These are phyloP conservation scores for Adelphocoris suturalis DNA, from an alignment of 2,888 invertebrate genomes.

Conservation along the genomic window DNA sequence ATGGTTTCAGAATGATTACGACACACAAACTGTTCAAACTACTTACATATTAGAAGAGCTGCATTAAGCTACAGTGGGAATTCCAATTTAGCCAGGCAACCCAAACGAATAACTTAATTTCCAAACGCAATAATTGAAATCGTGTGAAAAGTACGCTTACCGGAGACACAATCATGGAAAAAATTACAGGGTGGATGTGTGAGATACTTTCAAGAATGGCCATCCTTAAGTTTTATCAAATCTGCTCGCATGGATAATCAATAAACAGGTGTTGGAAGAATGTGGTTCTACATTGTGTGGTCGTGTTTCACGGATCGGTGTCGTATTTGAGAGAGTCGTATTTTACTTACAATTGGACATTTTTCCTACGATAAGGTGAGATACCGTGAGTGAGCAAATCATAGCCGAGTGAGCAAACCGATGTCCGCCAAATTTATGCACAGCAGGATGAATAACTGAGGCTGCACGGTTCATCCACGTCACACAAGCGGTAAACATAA, in stretches of 20 bases:
- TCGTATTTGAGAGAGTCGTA: neutral
- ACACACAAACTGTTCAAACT: no score
- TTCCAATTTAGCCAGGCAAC: no score
- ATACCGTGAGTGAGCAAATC: neutral
- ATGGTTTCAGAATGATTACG: no score
- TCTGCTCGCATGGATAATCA: neutral
- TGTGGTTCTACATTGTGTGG: neutral
- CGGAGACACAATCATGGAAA: neutral
- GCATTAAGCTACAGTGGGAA: no score
- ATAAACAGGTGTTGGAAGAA: neutral
- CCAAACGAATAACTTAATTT: no score
- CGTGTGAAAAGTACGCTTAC: neutral
- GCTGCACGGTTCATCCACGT: neutral
- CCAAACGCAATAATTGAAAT: neutral
- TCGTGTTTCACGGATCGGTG: neutral
- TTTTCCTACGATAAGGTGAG: neutral
- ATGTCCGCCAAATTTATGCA: neutral
- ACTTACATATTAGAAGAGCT: no score
- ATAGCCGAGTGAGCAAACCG: neutral
- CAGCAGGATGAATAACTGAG: neutral
- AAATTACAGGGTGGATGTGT: neutral
- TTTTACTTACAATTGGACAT: neutral
- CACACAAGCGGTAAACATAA: slow-evolving; percentile 53
- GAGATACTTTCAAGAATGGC: neutral
- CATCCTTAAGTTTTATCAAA: neutral